Evolutionary conservation across 2,888 invertebrate genomes (phyloP).

Genomic region (Zootermopsis nevadensis): DNA sequence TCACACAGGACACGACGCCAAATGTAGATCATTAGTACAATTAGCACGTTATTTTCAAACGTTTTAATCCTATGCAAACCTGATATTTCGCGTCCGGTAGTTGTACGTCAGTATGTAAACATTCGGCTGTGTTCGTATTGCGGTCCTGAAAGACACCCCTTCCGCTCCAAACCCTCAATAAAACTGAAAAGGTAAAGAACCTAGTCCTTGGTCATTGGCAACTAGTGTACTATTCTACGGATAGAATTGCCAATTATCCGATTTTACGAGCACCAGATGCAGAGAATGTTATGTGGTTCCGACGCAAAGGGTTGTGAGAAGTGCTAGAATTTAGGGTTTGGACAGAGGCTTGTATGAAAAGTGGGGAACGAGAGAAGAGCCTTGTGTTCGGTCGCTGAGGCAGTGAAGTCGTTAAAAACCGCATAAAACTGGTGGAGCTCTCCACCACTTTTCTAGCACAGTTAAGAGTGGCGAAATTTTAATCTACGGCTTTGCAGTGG

Average conservation of each 20-base stretch:
- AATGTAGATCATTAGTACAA: no score
- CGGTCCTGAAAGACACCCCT: not conserved
- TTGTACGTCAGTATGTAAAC: not conserved
- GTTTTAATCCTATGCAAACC: not conserved
- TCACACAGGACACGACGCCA: no score
- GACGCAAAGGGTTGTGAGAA: not conserved
- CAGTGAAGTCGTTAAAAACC: slow-evolving; percentile 1
- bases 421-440: not conserved
- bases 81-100: not conserved
- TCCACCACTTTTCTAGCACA: not conserved
- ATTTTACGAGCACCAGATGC: slow-evolving; percentile 24
- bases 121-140: not conserved
- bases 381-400: not conserved
- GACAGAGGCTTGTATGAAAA: not conserved
- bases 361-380: not conserved
- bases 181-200: not conserved
- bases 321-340: not conserved
- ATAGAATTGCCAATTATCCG: slow-evolving; percentile 31
- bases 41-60: no score
- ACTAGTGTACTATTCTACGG: not conserved
- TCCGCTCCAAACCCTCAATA: not conserved
- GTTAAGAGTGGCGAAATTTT: not conserved
- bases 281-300: slow-evolving; percentile 1
- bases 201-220: not conserved
- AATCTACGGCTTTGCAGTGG: not conserved